Evolutionary conservation across 2,888 invertebrate species (phyloP).

Genomic region (Drosophila quinaria): DNA sequence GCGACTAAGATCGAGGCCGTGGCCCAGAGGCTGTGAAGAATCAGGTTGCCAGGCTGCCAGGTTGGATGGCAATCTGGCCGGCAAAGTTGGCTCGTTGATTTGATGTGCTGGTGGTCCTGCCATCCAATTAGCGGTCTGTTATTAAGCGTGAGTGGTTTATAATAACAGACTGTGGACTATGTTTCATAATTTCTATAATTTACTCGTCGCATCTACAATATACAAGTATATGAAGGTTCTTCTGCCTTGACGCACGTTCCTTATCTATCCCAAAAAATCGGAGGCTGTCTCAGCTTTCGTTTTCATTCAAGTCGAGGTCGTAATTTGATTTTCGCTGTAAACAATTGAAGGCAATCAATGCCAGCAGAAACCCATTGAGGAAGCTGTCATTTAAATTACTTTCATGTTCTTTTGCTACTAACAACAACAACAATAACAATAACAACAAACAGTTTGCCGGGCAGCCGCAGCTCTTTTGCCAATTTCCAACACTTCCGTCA

Average conservation of each 20-base stretch:
- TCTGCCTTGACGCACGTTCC: neutral
- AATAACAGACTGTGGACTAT: conserved; percentile 58
- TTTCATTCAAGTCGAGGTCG: conserved; percentile 53
- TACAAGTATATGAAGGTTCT: conserved; percentile 2
- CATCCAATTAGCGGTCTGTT: conserved; percentile 76
- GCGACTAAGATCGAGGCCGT: conserved; percentile 15
- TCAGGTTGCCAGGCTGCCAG: conserved; percentile 12
- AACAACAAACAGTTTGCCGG: conserved; percentile 2
- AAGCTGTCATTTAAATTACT: conserved; percentile 69
- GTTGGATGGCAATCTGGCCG: neutral
- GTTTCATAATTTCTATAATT: conserved; percentile 69
- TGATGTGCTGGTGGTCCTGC: conserved; percentile 74
- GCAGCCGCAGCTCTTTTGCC: conserved; percentile 60
- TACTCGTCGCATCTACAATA: conserved; percentile 9
- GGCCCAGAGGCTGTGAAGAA: conserved; percentile 16
- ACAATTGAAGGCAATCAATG: conserved; percentile 74
- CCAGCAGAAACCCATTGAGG: conserved; percentile 24
- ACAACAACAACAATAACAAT: conserved; percentile 18
- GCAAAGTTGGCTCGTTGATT: conserved; percentile 54
- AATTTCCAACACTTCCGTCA: conserved; percentile 78
- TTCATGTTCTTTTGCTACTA: conserved; percentile 61
- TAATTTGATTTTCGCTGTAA: conserved; percentile 54
- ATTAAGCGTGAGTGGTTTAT: conserved; percentile 80
- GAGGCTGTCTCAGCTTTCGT: conserved; percentile 50
- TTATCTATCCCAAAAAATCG: conserved; percentile 14